Base-by-base conservation (phyloP, 2,797 vertebrate species). In the Characodon lateralis region DNA sequence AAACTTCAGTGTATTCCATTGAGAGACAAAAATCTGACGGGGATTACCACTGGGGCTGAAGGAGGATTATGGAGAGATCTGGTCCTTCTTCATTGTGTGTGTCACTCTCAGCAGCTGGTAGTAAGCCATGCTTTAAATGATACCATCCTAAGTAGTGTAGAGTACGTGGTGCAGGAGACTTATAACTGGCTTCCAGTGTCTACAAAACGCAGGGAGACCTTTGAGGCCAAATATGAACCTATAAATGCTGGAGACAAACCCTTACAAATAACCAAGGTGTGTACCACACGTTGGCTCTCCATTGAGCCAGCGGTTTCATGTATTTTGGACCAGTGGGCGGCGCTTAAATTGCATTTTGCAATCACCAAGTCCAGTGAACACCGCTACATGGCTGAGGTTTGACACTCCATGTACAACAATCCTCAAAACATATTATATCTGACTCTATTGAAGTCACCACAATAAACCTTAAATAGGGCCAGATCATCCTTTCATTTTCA, bases 171-270 rank as follows among this genome's bases (percentile, higher is more conserved):
- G 73, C 2, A 13, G 6, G 80, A 87, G 13, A 91, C 80, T 28
- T 87, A 82, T 20, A 81, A 85, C 28, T 90, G 84, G 73, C 83
- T 82, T 82, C 86, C 85, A 66, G 51, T 80, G 43, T 87, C 83
- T 73, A 59, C 79, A 79, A 86, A 88, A 46, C 0, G 0, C 70
- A 89, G 51, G 68, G 72, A 84, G 73, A 73, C 81, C 71, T 73
- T 85, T 71, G 80, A 79, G 22, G 71, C 76, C 18, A 71, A 73
- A 46, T 78, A 82, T 81, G 72, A 87, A 68, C 87, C 76, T 18
- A 85, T 82, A 35, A 87, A 68, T 73, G 82, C 51, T 85, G 78
- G 76, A 20, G 65, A 86, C 51, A 89, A 87, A 74, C 77, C 78
- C 4, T 55, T 48, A 65, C 31, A 48, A 2, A 72, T 58, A 48